Evolutionary conservation across 2,113 vertebrate genomes (phyloP).

Genomic region (Zapornia atra): DNA sequence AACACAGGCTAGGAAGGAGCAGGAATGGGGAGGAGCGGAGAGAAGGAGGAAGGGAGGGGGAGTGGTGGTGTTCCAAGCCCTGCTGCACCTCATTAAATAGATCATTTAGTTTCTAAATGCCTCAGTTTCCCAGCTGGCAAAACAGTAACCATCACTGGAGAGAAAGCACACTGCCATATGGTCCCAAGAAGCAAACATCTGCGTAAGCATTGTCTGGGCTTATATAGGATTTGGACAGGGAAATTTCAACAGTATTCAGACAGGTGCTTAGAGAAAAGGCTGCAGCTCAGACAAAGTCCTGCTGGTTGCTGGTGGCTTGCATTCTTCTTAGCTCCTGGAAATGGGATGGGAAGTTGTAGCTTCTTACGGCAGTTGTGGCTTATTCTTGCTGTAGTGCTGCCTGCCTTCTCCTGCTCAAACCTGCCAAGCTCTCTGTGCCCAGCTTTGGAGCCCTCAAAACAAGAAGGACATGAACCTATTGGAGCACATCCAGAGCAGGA

Average conservation of each 20-base stretch:
- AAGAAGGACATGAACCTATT: no score
- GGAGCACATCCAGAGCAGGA: no score
- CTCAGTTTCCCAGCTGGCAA: slow-evolving; percentile 5
- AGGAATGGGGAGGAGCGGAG: not conserved
- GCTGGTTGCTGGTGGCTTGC: not conserved
- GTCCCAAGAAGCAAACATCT: not conserved
- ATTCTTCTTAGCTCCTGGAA: not conserved
- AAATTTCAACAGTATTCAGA: not conserved
- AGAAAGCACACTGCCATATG: not conserved
- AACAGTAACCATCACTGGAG: not conserved
- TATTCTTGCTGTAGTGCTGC: not conserved
- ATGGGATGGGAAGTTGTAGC: not conserved
- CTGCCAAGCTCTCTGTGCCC: not conserved
- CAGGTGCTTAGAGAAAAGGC: not conserved
- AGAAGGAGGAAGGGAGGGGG: no score
- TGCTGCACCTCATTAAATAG: not conserved
- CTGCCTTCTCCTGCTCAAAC: not conserved
- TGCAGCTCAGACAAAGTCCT: not conserved
- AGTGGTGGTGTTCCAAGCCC: not conserved
- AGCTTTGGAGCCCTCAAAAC: no score
- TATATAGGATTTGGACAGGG: not conserved
- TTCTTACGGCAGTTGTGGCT: not conserved
- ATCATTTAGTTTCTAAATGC: not conserved
- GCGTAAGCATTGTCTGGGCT: not conserved
- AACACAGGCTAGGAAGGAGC: not conserved